Evolutionary conservation across 2,888 invertebrate genomes (phyloP), one percentile per base, ranked within the genome.

Genomic region (Laspeyria flexula): DNA sequence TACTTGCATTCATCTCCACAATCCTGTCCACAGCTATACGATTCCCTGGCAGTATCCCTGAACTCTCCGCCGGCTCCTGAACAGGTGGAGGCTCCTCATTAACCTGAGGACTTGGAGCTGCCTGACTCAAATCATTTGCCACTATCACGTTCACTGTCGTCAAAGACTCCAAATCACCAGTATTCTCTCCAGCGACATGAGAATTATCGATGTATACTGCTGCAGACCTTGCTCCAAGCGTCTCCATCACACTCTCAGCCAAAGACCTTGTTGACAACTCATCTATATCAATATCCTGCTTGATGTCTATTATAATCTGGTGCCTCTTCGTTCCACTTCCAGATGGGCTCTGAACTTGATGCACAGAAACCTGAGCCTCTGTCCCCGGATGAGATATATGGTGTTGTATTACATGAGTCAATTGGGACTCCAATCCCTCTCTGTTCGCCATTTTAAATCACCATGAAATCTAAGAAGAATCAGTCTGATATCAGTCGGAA

Each of bases 211-310:
- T 91, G 55, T 90, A 91, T 0, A 92, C 92, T 0, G 91, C 86
- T 0, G 92, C 91, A 0, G 93, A 92, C 0, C 92, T 70, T 0
- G 92, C 93, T 0, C 92, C 93, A 0, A 93, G 71, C 0, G 91
- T 86, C 64, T 93, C 93, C 92, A 93, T 93, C 0, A 93, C 92
- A 57, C 91, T 90, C 51, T 92, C 93, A 0, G 93, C 92, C n/a
- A 93, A 40, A 0, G 90, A 90, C 1, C 92, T 71, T 0, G 93
- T 93, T 1, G 92, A 91, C 40, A 90, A 34, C 60, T 92, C 92
- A 61, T 92, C 90, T 15, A 93, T 92, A 51, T 92, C 92, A 34
- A 92, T 89, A 38, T 92, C 92, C 55, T 92, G 92, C 57, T 93
- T 93, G 7, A 93, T 92, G 50, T 92, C 92, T 29, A 92, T 92